phyloP scores from a whole-genome alignment of 2,797 vertebrate genomes.

The Schizothorax lantsangensis region DNA sequence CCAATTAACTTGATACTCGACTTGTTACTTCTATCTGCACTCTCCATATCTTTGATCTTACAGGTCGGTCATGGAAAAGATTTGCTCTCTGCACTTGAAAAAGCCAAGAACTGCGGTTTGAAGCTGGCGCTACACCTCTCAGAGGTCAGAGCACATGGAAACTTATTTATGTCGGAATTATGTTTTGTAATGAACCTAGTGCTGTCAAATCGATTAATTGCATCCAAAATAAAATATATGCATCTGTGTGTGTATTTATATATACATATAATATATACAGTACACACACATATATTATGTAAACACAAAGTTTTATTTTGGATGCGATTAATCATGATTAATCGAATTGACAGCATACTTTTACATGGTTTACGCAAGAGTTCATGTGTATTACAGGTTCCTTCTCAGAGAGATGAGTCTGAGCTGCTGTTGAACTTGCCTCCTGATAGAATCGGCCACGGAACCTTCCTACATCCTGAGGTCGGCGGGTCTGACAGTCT shows the following conservation, averaged over 20 bases:
- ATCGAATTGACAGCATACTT: neutral
- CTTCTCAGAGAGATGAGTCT: conserved; percentile 87
- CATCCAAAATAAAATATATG: neutral
- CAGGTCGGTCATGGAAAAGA: conserved; percentile 89
- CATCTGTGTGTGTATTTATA: neutral
- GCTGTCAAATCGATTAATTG: neutral
- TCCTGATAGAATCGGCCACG: conserved; percentile 96
- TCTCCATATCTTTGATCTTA: conserved; percentile 41
- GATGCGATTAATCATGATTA: neutral
- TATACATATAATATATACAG: neutral
- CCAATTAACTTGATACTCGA: neutral
- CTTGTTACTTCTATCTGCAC: neutral
- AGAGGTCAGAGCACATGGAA: conserved; percentile 81
- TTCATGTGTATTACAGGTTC: conserved; percentile 79
- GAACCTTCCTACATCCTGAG: conserved; percentile 87
- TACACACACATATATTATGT: neutral
- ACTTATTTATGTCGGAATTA: neutral
- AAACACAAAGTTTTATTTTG: neutral
- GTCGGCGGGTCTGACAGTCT: conserved; percentile 80
- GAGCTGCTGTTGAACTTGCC: conserved; percentile 87
- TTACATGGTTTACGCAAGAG: neutral
- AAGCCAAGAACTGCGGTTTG: conserved; percentile 88
- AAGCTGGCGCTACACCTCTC: conserved; percentile 93
- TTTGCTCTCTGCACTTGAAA: conserved; percentile 86
- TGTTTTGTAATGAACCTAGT: neutral